Conservation (phyloP, 2,888 invertebrate genomes). For the Drosophila austrosaltans region DNA sequence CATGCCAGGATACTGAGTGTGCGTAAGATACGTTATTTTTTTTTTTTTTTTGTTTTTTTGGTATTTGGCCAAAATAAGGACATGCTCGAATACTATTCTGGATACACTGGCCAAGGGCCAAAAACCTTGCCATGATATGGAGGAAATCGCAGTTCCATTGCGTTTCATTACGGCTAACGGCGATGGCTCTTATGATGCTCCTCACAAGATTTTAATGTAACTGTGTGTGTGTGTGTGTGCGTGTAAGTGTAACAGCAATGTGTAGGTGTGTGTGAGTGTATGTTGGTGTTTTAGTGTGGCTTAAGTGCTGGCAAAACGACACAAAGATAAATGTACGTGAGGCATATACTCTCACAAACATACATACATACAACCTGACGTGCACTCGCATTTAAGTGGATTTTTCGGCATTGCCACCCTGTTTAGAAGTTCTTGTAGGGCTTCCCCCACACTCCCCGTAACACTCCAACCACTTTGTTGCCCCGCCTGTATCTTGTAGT, state of each 20-base stretch:
- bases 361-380: conserved; percentile 43
- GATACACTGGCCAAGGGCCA: conserved; percentile 55
- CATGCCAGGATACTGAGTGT: conserved; percentile 30
- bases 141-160: conserved; percentile 67
- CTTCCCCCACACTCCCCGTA: not conserved
- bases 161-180: conserved; percentile 75
- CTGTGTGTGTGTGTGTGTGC: conserved; percentile 21
- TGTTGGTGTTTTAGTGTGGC: conserved; percentile 62
- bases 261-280: conserved; percentile 22
- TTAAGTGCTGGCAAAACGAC: conserved; percentile 77
- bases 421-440: conserved; percentile 41
- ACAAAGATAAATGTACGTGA: conserved; percentile 79
- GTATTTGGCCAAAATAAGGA: conserved; percentile 24
- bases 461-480: not conserved
- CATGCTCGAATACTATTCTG: conserved; percentile 24
- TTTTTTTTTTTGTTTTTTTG: not conserved
- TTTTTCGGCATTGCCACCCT: conserved; percentile 56
- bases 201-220: conserved; percentile 52
- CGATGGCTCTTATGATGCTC: conserved; percentile 51
- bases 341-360: conserved; percentile 45
- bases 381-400: conserved; percentile 71
- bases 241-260: not conserved
- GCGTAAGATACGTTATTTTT: conserved; percentile 30
- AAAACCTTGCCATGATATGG: not conserved
- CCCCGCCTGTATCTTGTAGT: conserved; percentile 33